Evolutionary conservation across 2,888 invertebrate genomes (phyloP), one percentile per base, ranked within the genome.

Genomic region (Xanthorhoe designata): DNA sequence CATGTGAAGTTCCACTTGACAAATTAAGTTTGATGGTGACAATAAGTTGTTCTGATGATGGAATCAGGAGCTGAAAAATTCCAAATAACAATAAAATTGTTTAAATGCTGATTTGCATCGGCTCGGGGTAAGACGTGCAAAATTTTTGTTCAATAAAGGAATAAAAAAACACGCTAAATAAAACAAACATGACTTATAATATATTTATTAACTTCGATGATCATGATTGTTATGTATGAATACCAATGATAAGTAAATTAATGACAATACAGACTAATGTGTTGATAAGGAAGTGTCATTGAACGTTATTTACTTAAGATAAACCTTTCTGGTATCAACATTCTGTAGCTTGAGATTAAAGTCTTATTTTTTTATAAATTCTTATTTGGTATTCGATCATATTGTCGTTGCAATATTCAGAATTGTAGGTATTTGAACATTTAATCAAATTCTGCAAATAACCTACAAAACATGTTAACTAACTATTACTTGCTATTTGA

Each of bases 211-310:
- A 2, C 6, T 32, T 7, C 6, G 32, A 32, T 32, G 32, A 7
- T 32, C 32, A 32, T 7, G 4, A 32, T 7, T 32, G 7, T 32
- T 32, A 7, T 32, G 32, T 32, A 32, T 32, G 5, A 32, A 42
- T 47, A 17, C 15, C 47, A 17, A 75, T 72, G 74, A 62, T 51
- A 55, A 38, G 50, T 38, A 55, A 38, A 56, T 56, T 18, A 61
- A 18, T 42, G 62, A 29, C 75, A 54, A 69, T 7, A 42, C 38
- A 38, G 10, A 38, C 38, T 72, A 69, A 73, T 71, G 50, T 54
- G 17, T 29, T 63, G 83, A 85, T 85, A 83, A 78, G 78, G 74
- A 79, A 77, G 15, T 80, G 81, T 82, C 81, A 75, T 81, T 83
- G 83, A 80, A 81, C 81, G 79, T 77, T 81, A 78, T 78, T 80